A percentile compares a stretch with the other conserved stretches of the same genome.
phyloP scores from a whole-genome alignment of 2,113 vertebrate species.

The Ptychochromis oligacanthus region DNA sequence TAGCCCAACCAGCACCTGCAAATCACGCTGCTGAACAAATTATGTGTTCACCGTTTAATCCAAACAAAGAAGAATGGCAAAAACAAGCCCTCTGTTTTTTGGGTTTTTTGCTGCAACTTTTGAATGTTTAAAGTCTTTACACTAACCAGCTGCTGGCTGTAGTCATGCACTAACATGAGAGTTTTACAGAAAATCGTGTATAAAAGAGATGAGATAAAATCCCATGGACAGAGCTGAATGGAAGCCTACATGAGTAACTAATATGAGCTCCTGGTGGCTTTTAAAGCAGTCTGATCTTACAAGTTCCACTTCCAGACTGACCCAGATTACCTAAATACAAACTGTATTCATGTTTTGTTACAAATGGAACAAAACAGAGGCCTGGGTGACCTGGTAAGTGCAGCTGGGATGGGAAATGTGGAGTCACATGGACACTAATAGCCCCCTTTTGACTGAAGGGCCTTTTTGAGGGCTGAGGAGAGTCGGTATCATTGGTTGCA shows the following conservation, averaged over 20 bases:
- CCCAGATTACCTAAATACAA: background rate
- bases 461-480: background rate
- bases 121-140: background rate
- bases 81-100: too few relatives aligned
- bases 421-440: background rate
- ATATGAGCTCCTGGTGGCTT: background rate
- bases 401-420: background rate
- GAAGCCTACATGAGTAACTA: background rate
- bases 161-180: background rate
- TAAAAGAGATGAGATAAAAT: background rate
- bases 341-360: slow-evolving; percentile 8
- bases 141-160: accelerated
- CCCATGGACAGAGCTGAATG: background rate
- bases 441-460: background rate
- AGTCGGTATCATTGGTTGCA: background rate
- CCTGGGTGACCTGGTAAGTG: slow-evolving; percentile 3
- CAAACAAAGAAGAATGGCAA: too few relatives aligned
- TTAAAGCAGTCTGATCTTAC: background rate
- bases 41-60: too few relatives aligned
- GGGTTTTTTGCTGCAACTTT: too few relatives aligned
- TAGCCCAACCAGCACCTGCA: background rate
- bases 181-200: background rate
- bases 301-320: background rate
- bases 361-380: slow-evolving; percentile 3
- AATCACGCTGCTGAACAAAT: background rate